Evolutionary conservation across 2,797 vertebrate genomes (phyloP), one percentile per base, ranked within the genome.

Genomic region (Kryptopterus vitreolus): DNA sequence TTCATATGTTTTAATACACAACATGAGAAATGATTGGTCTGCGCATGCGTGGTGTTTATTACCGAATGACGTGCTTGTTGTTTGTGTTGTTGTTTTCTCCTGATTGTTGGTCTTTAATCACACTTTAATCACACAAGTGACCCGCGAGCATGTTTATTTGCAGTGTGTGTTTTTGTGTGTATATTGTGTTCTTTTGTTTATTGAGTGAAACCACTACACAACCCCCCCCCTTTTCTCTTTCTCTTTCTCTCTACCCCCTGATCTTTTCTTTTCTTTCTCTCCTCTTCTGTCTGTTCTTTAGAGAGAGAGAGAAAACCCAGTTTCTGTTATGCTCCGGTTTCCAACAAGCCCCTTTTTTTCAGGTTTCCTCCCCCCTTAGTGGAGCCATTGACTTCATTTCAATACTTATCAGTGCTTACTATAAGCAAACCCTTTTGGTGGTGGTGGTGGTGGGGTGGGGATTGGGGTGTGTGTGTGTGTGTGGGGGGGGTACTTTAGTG

Each of bases 121-220:
- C 59, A 50, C 1, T 4, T 73, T 78, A n/a, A n/a, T n/a, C n/a
- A n/a, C n/a, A n/a, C n/a, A n/a, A n/a, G 73, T 72, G 69, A 74
- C 16, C 18, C 24, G 24, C 4, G 81, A 71, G n/a, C 81, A 87
- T 92, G 90, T 90, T 82, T 92, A 91, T 92, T 90, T 88, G 86
- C 76, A 15, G 20, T 55, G 38, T 43, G n/a, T n/a, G n/a, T n/a
- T n/a, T n/a, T 43, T 43, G 38, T 43, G 76, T 92, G 91, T 92
- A 84, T 93, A 93, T 92, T 92, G 85, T 80, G 85, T 81, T 86
- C 50, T 24, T 7, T 74, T 80, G 85, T 88, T 86, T 90, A 92
- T 92, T 90, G 87, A 92, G 91, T 92, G 86, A 62, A 77, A 63
- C 68, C 61, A 76, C 85, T 55, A 88, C 87, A 10, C 75, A 77